Percentiles rank a stretch among this genome's conserved stretches.
Conservation (phyloP, 2,113 vertebrate genomes). For the Nycticryphes semicollaris region DNA sequence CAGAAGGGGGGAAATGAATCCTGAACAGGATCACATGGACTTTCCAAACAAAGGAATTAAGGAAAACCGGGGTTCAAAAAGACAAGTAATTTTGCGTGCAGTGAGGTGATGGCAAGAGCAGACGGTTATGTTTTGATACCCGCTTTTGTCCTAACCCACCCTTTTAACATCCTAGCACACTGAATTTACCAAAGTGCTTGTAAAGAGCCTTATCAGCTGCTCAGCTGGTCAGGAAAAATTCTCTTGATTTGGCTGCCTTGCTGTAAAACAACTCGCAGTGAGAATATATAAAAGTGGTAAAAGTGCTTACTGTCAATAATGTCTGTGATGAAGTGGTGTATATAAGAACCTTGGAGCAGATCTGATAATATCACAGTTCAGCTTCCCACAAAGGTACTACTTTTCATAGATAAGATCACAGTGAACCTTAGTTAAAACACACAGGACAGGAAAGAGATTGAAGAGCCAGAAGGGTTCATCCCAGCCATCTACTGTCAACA, state of each 20-base stretch:
- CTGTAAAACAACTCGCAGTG: conserved; percentile 30
- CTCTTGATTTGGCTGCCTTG: conserved; percentile 13
- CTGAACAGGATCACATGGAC: not conserved
- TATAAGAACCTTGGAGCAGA: not conserved
- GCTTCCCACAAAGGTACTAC: not conserved
- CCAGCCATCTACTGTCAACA: not conserved
- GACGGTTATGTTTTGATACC: not conserved
- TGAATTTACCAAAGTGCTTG: not conserved
- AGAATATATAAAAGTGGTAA: conserved; percentile 23
- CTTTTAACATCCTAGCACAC: not conserved
- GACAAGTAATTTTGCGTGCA: not conserved
- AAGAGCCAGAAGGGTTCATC: not conserved
- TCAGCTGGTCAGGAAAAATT: conserved; percentile 11
- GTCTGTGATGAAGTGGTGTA: not conserved
- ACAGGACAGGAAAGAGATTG: not conserved
- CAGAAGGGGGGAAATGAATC: not conserved
- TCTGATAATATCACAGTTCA: not conserved
- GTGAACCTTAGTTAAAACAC: not conserved
- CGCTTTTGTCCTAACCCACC: not conserved
- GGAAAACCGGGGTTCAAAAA: not conserved
- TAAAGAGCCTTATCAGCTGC: not conserved
- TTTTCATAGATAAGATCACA: conserved; percentile 2
- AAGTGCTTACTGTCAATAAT: conserved; percentile 43
- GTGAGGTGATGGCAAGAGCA: not conserved
- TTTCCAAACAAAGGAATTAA: not conserved